Percentiles rank a stretch among this genome's conserved stretches.
phyloP scores from a whole-genome alignment of 2,888 invertebrate species.

The Acronicta psi region DNA sequence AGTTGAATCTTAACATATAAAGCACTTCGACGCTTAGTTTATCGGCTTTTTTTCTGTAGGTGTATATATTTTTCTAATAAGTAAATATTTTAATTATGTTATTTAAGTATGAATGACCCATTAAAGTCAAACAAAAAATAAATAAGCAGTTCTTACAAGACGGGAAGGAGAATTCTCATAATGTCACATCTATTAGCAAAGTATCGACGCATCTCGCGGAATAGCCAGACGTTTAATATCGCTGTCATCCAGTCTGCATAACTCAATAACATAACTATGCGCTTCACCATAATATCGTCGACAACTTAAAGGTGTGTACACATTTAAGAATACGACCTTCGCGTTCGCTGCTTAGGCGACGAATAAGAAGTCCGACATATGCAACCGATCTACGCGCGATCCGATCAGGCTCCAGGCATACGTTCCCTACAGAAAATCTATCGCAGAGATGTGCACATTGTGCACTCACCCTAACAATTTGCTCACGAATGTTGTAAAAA shows the following conservation, averaged over 20 bases:
- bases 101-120: no score
- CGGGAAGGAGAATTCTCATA: neutral
- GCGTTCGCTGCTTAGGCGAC: neutral
- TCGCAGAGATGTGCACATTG: slow-evolving; percentile 19
- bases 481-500: slow-evolving; percentile 51
- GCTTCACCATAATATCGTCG: slow-evolving; percentile 59
- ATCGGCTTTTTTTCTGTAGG: no score
- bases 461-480: slow-evolving; percentile 61
- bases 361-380: neutral
- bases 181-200: slow-evolving; percentile 17
- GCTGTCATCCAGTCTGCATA: slow-evolving; percentile 77
- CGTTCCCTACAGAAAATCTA: no score
- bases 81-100: no score
- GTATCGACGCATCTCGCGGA: slow-evolving; percentile 48
- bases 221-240: slow-evolving; percentile 73
- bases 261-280: slow-evolving; percentile 86
- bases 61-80: no score
- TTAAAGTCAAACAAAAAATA: no score
- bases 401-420: no score
- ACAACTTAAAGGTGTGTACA: slow-evolving; percentile 27
- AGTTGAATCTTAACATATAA: no score
- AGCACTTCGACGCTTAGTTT: no score
- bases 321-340: slow-evolving; percentile 8
- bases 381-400: no score
- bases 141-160: no score